Percentiles rank a stretch among this genome's conserved stretches.
These are phyloP conservation scores for Coenonympha arcania DNA, from an alignment of 2,888 invertebrate genomes.

Conservation along the genomic window DNA sequence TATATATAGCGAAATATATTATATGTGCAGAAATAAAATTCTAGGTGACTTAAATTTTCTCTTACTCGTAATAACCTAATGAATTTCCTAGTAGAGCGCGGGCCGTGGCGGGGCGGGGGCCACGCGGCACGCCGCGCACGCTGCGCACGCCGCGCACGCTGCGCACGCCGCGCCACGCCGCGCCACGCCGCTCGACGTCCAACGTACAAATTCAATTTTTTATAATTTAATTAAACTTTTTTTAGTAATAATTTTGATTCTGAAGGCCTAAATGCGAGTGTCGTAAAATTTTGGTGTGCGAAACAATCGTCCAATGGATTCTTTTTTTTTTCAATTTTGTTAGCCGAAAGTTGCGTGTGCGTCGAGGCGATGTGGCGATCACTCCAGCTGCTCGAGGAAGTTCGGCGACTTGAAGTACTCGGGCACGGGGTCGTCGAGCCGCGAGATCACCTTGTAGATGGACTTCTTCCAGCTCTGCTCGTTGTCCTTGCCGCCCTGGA, in stretches of 20 bases:
- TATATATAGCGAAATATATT: conserved; percentile 75
- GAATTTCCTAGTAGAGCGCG: conserved; percentile 70
- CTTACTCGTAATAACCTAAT: conserved; percentile 71
- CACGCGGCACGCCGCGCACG: conserved; percentile 22
- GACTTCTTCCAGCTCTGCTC: conserved; percentile 99
- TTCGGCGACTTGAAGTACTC: conserved; percentile 99
- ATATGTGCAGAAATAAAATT: conserved; percentile 76
- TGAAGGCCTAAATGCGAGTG: conserved; percentile 80
- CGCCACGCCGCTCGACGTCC: conserved; percentile 57
- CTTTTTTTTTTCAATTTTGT: conserved; percentile 41
- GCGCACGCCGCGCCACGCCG: conserved; percentile 22
- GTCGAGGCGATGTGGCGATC: conserved; percentile 56
- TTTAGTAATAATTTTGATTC: conserved; percentile 77
- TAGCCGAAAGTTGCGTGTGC: conserved; percentile 55
- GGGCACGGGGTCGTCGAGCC: conserved; percentile 98
- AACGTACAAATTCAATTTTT: conserved; percentile 62
- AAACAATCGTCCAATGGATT: conserved; percentile 63
- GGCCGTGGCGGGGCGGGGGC: conserved; percentile 36
- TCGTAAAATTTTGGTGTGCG: conserved; percentile 77
- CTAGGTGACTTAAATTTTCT: conserved; percentile 75
- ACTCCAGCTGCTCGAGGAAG: conserved; percentile 99
- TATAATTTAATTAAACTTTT: conserved; percentile 66
- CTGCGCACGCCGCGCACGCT: conserved; percentile 8
- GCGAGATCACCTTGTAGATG: conserved; percentile 99
- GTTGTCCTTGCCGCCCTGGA: conserved; percentile 95